Evolutionary conservation across 2,113 vertebrate species (phyloP), one percentile per base, ranked within the genome.

Genomic region (Corydoras maculifer): DNA sequence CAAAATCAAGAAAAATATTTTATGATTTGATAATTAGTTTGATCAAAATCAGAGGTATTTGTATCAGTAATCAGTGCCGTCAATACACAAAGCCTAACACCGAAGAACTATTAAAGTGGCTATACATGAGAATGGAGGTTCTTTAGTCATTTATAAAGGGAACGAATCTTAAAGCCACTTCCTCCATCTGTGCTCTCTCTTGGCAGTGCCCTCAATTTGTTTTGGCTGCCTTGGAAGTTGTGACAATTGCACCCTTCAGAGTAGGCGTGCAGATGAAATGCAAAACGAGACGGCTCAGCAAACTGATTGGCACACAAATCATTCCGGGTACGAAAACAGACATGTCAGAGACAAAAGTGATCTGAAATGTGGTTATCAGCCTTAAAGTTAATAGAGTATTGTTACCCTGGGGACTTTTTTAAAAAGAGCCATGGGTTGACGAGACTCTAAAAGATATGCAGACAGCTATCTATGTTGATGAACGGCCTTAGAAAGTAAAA

Each of bases 201-300:
- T 65, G 68, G 68, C 74, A 75, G 54, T 57, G 63, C 51, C 32
- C 49, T 61, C 11, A 43, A 75, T 72, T 72, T 72, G 55, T 75
- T 72, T 78, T 63, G 73, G 69, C 69, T 78, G 65, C 60, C 59
- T 75, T 78, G 55, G 53, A 73, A 69, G 32, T 75, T 72, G 65
- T 75, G 69, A 75, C 65, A 69, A 51, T 43, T 61, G 69, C 66
- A 64, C 30, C 62, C 68, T 72, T 72, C 57, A 65, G 35, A 55
- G 54, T 10, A 73, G 49, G 65, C 32, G 64, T 30, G 66, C 51
- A 72, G 62, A 79, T 62, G 50, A 62, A 11, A 43, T 31, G 65
- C 9, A 32, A 70, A 51, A 32, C 62, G 57, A 65, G 35, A 65
- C 13, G 54, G 18, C 35, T 43, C 35, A 43, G 35, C 35, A 4